Evolutionary conservation across 1,140 invertebrate species (phyloP).

Genomic region (Heliothis subflexa): DNA sequence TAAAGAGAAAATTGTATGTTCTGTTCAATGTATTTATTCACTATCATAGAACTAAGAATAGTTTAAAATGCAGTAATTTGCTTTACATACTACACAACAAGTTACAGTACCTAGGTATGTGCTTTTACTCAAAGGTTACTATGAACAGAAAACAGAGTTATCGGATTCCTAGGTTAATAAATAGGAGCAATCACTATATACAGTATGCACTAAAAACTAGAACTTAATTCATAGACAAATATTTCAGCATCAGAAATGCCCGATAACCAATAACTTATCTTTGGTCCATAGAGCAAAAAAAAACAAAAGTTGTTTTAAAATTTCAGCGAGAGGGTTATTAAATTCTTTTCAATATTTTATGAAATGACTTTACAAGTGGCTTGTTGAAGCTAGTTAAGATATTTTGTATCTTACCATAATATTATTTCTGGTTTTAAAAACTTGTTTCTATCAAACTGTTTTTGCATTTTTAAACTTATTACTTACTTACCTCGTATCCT

Average conservation of each 20-base stretch:
- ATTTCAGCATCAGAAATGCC: neutral
- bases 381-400: neutral
- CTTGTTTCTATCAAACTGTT: neutral
- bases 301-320: conserved; percentile 7
- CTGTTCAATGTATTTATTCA: too few relatives aligned
- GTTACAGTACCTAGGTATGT: too few relatives aligned
- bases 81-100: too few relatives aligned
- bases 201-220: too few relatives aligned
- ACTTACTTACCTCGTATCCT: too few relatives aligned
- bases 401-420: neutral
- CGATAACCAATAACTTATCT: conserved; percentile 12
- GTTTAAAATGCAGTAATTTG: too few relatives aligned
- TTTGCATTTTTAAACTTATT: neutral
- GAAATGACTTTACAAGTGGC: conserved; percentile 40
- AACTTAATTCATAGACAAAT: conserved; percentile 8
- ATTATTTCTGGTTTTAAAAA: neutral
- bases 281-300: neutral
- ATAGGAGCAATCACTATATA: neutral
- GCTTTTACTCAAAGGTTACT: too few relatives aligned
- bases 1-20: too few relatives aligned
- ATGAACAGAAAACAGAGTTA: too few relatives aligned
- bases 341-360: conserved; percentile 17
- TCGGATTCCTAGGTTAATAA: neutral
- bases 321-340: conserved; percentile 23
- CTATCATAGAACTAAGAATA: too few relatives aligned